Conservation (phyloP, 2,888 invertebrate genomes). For the Metalampra italica region DNA sequence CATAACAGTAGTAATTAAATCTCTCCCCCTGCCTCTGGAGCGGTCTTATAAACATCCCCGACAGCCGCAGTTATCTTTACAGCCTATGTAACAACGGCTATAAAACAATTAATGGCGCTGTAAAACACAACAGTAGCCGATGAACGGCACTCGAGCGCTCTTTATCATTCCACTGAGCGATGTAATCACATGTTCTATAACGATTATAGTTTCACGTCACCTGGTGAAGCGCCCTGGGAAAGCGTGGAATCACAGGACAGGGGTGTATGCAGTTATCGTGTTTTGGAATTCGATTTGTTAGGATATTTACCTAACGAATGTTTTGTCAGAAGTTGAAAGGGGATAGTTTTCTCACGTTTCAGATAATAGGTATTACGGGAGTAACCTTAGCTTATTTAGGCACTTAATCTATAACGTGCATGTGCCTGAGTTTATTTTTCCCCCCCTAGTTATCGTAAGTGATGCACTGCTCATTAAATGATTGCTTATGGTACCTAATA, state of each 20-base stretch:
- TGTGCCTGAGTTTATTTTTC: too few species aligned
- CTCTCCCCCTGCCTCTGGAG: slow-evolving; percentile 2
- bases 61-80: slow-evolving; percentile 57
- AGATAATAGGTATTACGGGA: slow-evolving; percentile 3
- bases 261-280: slow-evolving; percentile 22
- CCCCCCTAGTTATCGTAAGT: too few species aligned
- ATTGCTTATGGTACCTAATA: too few species aligned
- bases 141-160: slow-evolving; percentile 40
- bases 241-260: slow-evolving; percentile 17
- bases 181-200: background rate
- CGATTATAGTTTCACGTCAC: slow-evolving; percentile 2
- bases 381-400: too few species aligned
- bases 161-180: slow-evolving; percentile 29
- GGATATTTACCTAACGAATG: background rate
- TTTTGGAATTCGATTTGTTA: slow-evolving; percentile 19
- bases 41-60: slow-evolving; percentile 40
- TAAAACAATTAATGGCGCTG: slow-evolving; percentile 67
- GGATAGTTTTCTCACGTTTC: slow-evolving; percentile 26
- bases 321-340: slow-evolving; percentile 10
- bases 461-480: too few species aligned
- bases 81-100: slow-evolving; percentile 51
- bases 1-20: background rate
- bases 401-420: too few species aligned
- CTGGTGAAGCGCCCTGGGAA: slow-evolving; percentile 38
- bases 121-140: slow-evolving; percentile 59